Percentiles rank a stretch among this genome's conserved stretches.
Evolutionary conservation across 2,888 invertebrate species (phyloP).

Genomic region (Gonocerus acuteangulatus): DNA sequence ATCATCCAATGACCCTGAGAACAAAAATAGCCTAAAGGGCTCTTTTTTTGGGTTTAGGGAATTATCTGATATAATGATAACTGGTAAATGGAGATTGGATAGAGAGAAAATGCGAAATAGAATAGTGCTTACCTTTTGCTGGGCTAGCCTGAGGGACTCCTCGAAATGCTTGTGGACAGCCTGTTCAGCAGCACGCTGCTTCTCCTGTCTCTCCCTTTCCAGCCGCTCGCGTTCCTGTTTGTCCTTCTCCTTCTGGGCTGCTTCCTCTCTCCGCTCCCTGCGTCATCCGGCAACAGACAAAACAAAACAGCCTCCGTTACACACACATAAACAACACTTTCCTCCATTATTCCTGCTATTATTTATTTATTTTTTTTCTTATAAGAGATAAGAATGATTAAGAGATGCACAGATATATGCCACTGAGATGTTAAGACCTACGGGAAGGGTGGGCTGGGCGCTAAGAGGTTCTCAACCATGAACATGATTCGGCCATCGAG

Average conservation of each 20-base stretch:
- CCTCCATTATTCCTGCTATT: background rate
- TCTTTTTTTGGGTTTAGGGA: too few relatives aligned
- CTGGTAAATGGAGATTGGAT: too few relatives aligned
- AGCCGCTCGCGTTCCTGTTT: constrained; percentile 42
- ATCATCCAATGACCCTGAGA: too few relatives aligned
- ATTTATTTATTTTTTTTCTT: background rate
- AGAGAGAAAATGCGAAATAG: too few relatives aligned
- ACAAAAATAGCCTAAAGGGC: too few relatives aligned
- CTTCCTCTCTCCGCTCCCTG: constrained; percentile 57
- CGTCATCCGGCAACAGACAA: constrained; percentile 31
- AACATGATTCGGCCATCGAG: constrained; percentile 30
- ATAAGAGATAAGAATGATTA: background rate
- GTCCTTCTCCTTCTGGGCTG: constrained; percentile 46
- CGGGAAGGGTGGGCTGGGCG: constrained; percentile 32
- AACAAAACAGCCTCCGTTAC: constrained; percentile 26
- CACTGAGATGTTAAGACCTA: constrained; percentile 27
- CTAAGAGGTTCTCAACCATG: constrained; percentile 35
- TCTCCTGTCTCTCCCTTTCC: constrained; percentile 52
- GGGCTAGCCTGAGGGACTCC: constrained; percentile 66
- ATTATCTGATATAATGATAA: too few relatives aligned
- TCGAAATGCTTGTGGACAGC: constrained; percentile 84
- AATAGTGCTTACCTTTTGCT: constrained; percentile 58
- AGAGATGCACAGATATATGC: too few relatives aligned
- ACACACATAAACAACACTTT: background rate
- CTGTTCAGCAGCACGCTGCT: constrained; percentile 52